Evolutionary conservation across 1,140 invertebrate species (phyloP).

Genomic region (Drosophila erecta): DNA sequence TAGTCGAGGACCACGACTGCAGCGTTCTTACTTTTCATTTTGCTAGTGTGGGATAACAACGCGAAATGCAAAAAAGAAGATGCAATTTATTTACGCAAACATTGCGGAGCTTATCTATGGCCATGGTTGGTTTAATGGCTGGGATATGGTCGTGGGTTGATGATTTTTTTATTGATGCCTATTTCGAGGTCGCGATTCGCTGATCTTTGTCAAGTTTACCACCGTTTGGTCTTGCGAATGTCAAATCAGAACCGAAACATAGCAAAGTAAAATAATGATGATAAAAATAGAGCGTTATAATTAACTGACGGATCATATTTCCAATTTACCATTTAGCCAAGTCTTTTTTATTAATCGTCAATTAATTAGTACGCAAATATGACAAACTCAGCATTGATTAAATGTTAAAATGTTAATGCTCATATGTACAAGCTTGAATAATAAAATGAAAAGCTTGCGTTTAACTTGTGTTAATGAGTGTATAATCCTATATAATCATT

Average conservation of each 20-base stretch:
- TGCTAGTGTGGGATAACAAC: constrained; percentile 7
- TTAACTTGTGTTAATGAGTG: too few relatives aligned
- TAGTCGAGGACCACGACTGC: too few relatives aligned
- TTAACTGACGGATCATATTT: background rate
- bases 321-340: background rate
- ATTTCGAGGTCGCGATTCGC: constrained; percentile 32
- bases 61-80: constrained; percentile 1
- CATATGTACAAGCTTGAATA: too few relatives aligned
- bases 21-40: too few relatives aligned
- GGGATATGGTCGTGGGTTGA: constrained; percentile 44
- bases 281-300: background rate
- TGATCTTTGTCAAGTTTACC: constrained; percentile 26
- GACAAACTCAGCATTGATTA: background rate
- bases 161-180: constrained; percentile 42
- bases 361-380: background rate
- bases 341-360: background rate
- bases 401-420: background rate
- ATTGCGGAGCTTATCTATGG: constrained; percentile 61
- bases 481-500: too few relatives aligned
- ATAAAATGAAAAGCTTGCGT: too few relatives aligned
- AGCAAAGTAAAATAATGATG: background rate
- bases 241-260: constrained; percentile 14
- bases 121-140: constrained; percentile 37
- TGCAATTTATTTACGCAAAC: constrained; percentile 62
- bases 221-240: constrained; percentile 8